These are phyloP conservation scores for Xanthia icteritia DNA, from an alignment of 2,888 invertebrate genomes.

Conservation along the genomic window DNA sequence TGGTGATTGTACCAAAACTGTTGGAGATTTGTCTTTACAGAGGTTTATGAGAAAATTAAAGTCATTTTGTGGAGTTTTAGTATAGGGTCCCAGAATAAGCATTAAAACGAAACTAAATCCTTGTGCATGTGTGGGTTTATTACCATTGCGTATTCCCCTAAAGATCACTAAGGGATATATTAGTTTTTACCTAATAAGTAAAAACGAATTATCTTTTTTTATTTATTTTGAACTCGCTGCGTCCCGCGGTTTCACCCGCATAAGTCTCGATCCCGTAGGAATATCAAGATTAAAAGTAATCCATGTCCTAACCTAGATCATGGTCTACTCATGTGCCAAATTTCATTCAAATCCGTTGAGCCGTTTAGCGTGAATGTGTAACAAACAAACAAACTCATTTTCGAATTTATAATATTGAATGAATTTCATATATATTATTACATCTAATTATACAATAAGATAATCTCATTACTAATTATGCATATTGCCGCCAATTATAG, in stretches of 20 bases:
- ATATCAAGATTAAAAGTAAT: too few species aligned
- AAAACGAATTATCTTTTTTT: neutral
- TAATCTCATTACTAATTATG: constrained; percentile 15
- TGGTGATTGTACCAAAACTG: neutral
- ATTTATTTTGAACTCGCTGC: too few species aligned
- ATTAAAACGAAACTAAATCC: constrained; percentile 29
- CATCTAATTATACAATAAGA: constrained; percentile 10
- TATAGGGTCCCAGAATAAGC: neutral
- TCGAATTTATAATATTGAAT: too few species aligned
- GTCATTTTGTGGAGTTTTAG: neutral
- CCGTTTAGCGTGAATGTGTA: too few species aligned
- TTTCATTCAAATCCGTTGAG: too few species aligned
- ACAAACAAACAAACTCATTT: too few species aligned
- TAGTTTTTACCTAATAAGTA: neutral
- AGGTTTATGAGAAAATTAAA: constrained; percentile 15
- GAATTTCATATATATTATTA: too few species aligned
- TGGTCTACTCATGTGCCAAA: too few species aligned
- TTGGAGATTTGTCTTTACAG: neutral
- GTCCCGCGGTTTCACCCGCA: too few species aligned
- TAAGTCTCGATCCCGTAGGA: too few species aligned
- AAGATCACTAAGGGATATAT: neutral
- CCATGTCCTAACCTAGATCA: too few species aligned
- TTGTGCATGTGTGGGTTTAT: constrained; percentile 14
- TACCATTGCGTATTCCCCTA: neutral
- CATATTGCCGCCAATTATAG: constrained; percentile 16